Conservation (phyloP, 2,888 invertebrate species). For the Fragum sueziense region DNA sequence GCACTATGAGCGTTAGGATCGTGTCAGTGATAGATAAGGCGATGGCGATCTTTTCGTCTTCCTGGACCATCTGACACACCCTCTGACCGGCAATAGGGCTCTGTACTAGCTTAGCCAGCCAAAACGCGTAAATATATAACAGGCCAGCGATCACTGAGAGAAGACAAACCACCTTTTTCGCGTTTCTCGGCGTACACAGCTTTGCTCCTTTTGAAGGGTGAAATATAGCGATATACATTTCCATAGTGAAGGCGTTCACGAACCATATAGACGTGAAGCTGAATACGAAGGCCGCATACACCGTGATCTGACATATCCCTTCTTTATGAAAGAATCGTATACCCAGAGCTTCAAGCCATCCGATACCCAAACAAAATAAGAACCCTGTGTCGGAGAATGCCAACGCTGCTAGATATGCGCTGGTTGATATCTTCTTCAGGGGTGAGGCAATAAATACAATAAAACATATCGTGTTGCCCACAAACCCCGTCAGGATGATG, state of each 20-base stretch:
- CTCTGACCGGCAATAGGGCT: conserved; percentile 23
- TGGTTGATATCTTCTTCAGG: conserved; percentile 66
- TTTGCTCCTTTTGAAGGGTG: conserved; percentile 59
- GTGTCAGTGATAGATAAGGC: conserved; percentile 85
- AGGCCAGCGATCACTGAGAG: conserved; percentile 55
- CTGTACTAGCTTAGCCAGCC: conserved; percentile 61
- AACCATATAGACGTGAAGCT: conserved; percentile 74
- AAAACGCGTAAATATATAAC: conserved; percentile 66
- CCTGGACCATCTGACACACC: conserved; percentile 53
- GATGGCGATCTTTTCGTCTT: conserved; percentile 56
- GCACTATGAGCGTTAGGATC: conserved; percentile 88
- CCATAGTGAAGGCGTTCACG: conserved; percentile 70
- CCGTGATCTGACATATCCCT: conserved; percentile 69
- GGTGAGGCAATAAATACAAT: conserved; percentile 67
- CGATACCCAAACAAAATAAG: conserved; percentile 64
- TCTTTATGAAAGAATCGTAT: conserved; percentile 62
- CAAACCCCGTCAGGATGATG: conserved; percentile 67
- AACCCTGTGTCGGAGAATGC: conserved; percentile 70
- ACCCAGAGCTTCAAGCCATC: conserved; percentile 68
- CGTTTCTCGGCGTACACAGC: conserved; percentile 57
- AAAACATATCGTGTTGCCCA: conserved; percentile 69
- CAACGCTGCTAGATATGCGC: conserved; percentile 69
- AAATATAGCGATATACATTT: conserved; percentile 70
- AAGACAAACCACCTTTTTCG: conserved; percentile 56
- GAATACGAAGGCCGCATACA: conserved; percentile 70